Conservation (phyloP, 92 coral and sea anemone species). For the Epizoanthus scotinus region DNA sequence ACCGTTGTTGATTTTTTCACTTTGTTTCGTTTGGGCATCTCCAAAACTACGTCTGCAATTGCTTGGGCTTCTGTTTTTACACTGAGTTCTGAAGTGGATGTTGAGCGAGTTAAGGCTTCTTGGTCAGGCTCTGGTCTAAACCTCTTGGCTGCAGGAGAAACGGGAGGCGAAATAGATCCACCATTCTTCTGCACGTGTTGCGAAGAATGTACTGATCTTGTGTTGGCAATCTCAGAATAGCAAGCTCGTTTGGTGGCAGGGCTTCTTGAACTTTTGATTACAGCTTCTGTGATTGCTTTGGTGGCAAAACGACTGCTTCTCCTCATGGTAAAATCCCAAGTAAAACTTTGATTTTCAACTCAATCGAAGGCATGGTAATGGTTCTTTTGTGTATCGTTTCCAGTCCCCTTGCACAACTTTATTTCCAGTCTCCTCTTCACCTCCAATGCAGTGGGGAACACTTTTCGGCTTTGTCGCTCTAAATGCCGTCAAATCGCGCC, state of each 20-base stretch:
- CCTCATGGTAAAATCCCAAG: too few relatives aligned
- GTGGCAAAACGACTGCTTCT: conserved; percentile 58
- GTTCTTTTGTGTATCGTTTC: too few relatives aligned
- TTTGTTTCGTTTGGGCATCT: neutral
- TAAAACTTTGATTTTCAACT: too few relatives aligned
- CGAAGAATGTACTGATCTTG: neutral
- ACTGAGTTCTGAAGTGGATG: neutral
- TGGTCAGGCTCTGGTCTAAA: neutral
- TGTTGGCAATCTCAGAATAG: neutral
- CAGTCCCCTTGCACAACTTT: too few relatives aligned
- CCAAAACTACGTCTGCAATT: neutral
- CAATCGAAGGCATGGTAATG: too few relatives aligned
- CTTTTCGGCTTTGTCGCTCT: too few relatives aligned
- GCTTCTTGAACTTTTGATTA: neutral
- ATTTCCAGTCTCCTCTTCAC: too few relatives aligned
- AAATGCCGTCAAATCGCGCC: too few relatives aligned
- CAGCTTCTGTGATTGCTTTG: conserved; percentile 18
- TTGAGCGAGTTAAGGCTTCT: neutral
- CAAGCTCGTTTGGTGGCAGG: conserved; percentile 24
- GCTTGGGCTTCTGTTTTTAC: neutral
- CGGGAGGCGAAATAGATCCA: neutral
- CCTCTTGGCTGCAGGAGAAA: conserved; percentile 1
- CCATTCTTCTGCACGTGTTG: conserved; percentile 10
- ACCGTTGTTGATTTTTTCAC: neutral
- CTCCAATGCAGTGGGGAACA: too few relatives aligned